Evolutionary conservation across 2,888 invertebrate species (phyloP), one percentile per base, ranked within the genome.

Genomic region (Barypeithes pellucidus): DNA sequence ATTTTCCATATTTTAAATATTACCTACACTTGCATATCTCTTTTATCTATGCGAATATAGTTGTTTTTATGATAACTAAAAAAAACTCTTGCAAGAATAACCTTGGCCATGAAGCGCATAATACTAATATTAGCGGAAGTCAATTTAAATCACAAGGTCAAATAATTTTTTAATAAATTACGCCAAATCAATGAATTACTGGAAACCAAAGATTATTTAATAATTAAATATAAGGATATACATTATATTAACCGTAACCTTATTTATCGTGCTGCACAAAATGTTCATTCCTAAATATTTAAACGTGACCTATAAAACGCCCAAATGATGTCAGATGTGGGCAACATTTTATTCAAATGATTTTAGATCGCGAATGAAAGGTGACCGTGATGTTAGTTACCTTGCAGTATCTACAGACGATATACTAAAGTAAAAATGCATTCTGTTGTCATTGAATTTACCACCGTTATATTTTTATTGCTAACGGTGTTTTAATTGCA

Each of bases 301-400:
- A 41, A 41, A 41, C 41, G 43, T 39, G 60, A 22, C 61, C 61
- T 61, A 61, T 45, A 61, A 29, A 41, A 61, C 22, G 43, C 61
- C 43, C 24, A 39, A 16, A 20, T 61, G 43, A 45, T 45, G 61
- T 41, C 24, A 61, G 45, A 45, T 41, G 14, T 45, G 7, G 22
- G 14, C 16, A 61, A 24, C 14, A n/a, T 29, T 24, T 43, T 61
- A 61, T 22, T 43, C 11, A 14, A 45, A 61, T 41, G 7, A 43
- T 16, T 14, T 7, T 61, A 41, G 45, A 61, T 61, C 45, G 18
- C 12, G 78, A 80, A 76, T 78, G 81, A 77, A 76, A 66, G 18
- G 47, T 73, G 80, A 75, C 80, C 82, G 73, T 81, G 80, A 77
- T 78, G 75, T 72, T 60, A 73, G 72, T 78, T 72, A 75, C 79